Conservation (phyloP, 2,888 invertebrate species). For the Eurytoma californica region DNA sequence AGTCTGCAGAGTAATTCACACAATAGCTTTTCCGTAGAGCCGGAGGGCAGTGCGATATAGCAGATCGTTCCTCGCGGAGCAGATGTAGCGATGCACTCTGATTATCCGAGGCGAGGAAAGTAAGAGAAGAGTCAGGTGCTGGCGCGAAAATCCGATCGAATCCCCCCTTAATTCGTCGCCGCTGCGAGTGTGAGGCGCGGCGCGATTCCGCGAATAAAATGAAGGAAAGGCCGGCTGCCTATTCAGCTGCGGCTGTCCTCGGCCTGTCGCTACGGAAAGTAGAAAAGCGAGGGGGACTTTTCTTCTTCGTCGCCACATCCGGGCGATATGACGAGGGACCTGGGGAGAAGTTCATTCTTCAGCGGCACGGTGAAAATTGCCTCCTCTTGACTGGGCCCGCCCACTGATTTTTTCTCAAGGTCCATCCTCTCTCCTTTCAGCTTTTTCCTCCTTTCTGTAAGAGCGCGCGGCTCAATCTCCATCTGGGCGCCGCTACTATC, state of each 20-base stretch:
- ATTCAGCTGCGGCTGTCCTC: background rate
- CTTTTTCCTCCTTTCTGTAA: background rate
- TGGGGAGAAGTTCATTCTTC: background rate
- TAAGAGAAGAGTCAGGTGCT: background rate
- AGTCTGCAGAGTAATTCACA: background rate
- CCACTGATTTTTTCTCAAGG: background rate
- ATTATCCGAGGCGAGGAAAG: constrained; percentile 3
- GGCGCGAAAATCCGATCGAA: constrained; percentile 30
- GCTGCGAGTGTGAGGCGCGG: constrained; percentile 4
- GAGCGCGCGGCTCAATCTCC: background rate
- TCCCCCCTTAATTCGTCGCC: constrained; percentile 14
- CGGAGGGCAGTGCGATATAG: background rate
- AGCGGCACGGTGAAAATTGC: constrained; percentile 28
- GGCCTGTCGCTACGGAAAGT: constrained; percentile 9
- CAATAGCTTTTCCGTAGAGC: background rate
- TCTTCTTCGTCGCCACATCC: background rate
- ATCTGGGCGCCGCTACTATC: background rate
- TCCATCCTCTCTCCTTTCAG: background rate
- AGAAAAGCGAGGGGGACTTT: background rate
- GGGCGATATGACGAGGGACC: background rate
- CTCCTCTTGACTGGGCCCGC: constrained; percentile 12
- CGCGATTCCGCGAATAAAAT: constrained; percentile 10
- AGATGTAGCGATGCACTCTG: background rate
- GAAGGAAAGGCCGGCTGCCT: constrained; percentile 20
- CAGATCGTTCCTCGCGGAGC: background rate